These are phyloP conservation scores for Sarcophaga variegata DNA, from an alignment of 2,888 invertebrate species.

Conservation along the genomic window DNA sequence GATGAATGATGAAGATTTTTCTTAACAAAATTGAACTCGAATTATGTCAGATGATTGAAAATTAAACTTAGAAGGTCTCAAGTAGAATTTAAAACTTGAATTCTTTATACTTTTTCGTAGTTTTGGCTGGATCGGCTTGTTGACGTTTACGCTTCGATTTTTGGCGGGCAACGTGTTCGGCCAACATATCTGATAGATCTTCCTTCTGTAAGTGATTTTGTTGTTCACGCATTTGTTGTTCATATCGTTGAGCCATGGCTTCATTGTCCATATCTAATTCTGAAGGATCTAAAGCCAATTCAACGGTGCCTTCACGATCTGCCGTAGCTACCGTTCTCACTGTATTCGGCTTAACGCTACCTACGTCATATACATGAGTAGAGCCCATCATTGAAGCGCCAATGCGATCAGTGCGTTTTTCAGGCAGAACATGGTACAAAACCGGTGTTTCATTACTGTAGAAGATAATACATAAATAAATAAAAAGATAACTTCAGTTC, in stretches of 20 bases:
- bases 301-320: conserved; percentile 89
- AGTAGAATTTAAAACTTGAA: conserved; percentile 91
- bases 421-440: conserved; percentile 96
- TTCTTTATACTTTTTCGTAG: conserved; percentile 98
- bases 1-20: conserved; percentile 2
- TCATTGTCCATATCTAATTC: conserved; percentile 98
- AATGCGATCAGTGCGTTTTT: conserved; percentile 94
- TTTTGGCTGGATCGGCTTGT: conserved; percentile 92
- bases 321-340: conserved; percentile 77
- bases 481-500: neutral
- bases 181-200: conserved; percentile 99
- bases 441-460: conserved; percentile 94
- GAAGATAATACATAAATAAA: neutral
- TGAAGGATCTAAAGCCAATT: conserved; percentile 97
- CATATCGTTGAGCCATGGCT: conserved; percentile 97
- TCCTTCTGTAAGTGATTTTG: conserved; percentile 94
- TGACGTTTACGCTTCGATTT: conserved; percentile 97
- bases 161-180: conserved; percentile 98
- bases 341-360: conserved; percentile 84
- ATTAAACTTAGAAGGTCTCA: conserved; percentile 54
- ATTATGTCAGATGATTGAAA: conserved; percentile 15
- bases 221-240: conserved; percentile 96
- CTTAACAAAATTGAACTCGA: conserved; percentile 17
- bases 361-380: conserved; percentile 98
- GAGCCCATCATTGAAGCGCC: conserved; percentile 98